These are phyloP conservation scores for Urechis unicinctus DNA, from an alignment of 2,888 invertebrate genomes.

Conservation along the genomic window DNA sequence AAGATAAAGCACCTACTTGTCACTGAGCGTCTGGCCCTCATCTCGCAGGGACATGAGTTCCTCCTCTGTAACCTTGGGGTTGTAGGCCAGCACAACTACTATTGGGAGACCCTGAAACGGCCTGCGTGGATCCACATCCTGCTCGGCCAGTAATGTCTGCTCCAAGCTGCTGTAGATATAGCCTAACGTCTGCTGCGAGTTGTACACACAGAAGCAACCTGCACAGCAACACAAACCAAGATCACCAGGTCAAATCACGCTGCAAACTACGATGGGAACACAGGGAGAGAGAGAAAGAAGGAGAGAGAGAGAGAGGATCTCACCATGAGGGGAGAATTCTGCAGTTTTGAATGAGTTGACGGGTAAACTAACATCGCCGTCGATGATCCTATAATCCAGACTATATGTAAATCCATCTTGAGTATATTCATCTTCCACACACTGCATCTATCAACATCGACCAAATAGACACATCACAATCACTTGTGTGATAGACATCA, in stretches of 20 bases:
- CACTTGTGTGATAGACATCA: too few relatives aligned
- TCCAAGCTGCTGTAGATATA: constrained; percentile 85
- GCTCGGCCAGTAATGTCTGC: constrained; percentile 79
- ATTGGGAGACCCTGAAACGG: constrained; percentile 81
- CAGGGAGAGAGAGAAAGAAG: not conserved
- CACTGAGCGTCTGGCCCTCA: constrained; percentile 83
- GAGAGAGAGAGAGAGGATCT: constrained; percentile 29
- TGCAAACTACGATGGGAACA: not conserved
- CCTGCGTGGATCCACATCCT: constrained; percentile 81
- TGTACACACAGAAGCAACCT: constrained; percentile 62
- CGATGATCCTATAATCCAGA: constrained; percentile 73
- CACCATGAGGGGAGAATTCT: constrained; percentile 85
- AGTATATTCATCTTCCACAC: constrained; percentile 78
- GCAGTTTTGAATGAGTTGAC: constrained; percentile 74
- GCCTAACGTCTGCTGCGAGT: constrained; percentile 84
- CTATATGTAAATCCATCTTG: constrained; percentile 67
- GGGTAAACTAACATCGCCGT: constrained; percentile 74
- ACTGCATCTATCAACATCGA: constrained; percentile 60
- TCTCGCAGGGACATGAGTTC: constrained; percentile 78
- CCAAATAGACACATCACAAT: not conserved
- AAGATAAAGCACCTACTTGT: constrained; percentile 69
- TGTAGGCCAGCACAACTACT: constrained; percentile 84
- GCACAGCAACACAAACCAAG: constrained; percentile 15
- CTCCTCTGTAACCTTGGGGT: constrained; percentile 73
- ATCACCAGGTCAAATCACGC: not conserved